These are phyloP conservation scores for Naja naja DNA, from an alignment of 2,113 vertebrate species.

Conservation along the genomic window DNA sequence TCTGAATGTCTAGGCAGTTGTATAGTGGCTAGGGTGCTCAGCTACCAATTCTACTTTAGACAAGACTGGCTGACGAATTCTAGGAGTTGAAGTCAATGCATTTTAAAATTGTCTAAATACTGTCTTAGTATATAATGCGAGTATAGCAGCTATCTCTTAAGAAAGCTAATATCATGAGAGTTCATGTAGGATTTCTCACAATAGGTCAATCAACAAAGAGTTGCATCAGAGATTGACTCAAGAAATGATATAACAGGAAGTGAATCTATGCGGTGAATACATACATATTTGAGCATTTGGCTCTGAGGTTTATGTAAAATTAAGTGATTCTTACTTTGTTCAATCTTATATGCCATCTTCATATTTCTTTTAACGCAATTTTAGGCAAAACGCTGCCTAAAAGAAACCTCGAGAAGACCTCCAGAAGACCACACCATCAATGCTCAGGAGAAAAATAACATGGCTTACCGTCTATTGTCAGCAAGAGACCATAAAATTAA, in stretches of 20 bases:
- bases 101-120: neutral
- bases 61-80: neutral
- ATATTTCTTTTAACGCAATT: conserved; percentile 49
- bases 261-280: neutral
- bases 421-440: conserved; percentile 15
- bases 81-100: neutral
- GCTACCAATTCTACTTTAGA: neutral
- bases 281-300: neutral
- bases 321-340: neutral
- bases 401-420: conserved; percentile 7
- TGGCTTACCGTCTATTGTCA: conserved; percentile 55
- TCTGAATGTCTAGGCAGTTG: neutral
- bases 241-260: neutral
- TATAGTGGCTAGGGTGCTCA: neutral
- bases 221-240: neutral
- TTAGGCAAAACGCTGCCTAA: conserved; percentile 32
- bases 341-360: neutral
- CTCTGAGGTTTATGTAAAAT: neutral
- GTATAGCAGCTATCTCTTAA: neutral
- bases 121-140: neutral
- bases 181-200: neutral
- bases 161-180: neutral
- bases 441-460: conserved; percentile 38
- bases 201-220: neutral
- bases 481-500: conserved; percentile 62